phyloP scores from a whole-genome alignment of 2,113 vertebrate species.

The Egretta garzetta region DNA sequence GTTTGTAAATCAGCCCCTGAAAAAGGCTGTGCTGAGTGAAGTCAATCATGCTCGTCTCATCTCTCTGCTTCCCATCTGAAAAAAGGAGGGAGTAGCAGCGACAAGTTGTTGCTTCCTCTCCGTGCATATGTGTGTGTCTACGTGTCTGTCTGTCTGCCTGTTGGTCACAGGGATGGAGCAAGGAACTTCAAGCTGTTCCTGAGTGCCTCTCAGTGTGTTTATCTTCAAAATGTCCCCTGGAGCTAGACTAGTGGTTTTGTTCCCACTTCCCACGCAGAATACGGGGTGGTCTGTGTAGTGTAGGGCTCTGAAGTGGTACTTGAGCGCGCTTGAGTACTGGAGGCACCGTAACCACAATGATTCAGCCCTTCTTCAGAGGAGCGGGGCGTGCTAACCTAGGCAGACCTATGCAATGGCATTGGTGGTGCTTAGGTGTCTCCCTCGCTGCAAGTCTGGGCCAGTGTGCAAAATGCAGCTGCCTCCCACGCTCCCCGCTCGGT shows the following conservation, averaged over 20 bases:
- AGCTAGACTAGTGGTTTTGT: neutral
- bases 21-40: neutral
- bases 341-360: fast-evolving
- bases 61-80: neutral
- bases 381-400: neutral
- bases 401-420: too few species aligned
- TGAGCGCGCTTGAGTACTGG: neutral
- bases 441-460: neutral
- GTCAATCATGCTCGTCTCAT: neutral
- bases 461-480: neutral
- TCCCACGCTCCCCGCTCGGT: fast-evolving
- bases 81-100: neutral
- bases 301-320: neutral
- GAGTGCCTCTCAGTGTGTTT: neutral
- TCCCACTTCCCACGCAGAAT: neutral
- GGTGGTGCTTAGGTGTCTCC: neutral
- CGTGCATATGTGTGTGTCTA: fast-evolving
- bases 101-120: neutral
- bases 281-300: fast-evolving
- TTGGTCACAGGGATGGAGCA: neutral
- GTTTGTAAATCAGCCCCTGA: neutral
- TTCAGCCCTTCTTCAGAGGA: neutral
- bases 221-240: neutral
- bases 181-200: neutral
- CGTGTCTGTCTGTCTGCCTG: neutral